Evolutionary conservation across 2,888 invertebrate species (phyloP).

Genomic region (Prosopocoilus inquinatus): DNA sequence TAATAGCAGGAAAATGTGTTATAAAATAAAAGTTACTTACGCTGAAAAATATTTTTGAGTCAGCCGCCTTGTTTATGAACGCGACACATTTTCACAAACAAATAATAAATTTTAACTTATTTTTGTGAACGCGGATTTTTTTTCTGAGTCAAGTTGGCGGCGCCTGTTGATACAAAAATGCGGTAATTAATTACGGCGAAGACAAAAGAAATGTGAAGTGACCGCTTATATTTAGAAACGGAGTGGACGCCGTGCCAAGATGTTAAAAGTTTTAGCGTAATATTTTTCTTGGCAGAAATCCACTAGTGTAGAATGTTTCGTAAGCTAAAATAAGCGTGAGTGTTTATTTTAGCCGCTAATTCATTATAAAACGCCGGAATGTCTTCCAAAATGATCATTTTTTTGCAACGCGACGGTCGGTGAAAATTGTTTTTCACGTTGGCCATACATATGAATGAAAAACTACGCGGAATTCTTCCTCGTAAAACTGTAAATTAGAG

Average conservation of each 20-base stretch:
- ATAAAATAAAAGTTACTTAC: not conserved
- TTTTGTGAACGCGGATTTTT: no score
- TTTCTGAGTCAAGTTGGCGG: no score
- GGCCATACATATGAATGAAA: no score
- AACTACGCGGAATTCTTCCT: no score
- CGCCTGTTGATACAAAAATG: no score
- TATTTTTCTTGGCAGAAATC: conserved; percentile 29
- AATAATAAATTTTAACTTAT: no score
- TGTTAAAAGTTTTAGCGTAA: conserved; percentile 23
- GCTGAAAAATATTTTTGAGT: not conserved
- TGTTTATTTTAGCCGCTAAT: conserved; percentile 18
- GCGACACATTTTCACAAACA: no score
- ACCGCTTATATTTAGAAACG: conserved; percentile 28
- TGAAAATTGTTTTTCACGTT: no score
- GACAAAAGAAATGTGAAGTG: conserved; percentile 6
- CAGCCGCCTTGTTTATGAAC: not conserved
- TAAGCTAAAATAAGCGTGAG: conserved; percentile 18
- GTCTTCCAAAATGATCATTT: not conserved
- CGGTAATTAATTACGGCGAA: not conserved
- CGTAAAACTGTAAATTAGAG: no score
- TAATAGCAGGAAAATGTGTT: not conserved
- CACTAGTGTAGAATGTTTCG: conserved; percentile 23
- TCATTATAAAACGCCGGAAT: conserved; percentile 13
- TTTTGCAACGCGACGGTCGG: no score
- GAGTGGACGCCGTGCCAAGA: conserved; percentile 22